These are phyloP conservation scores for Parazoanthus swiftii DNA, from an alignment of 92 coral and sea anemone species.

Conservation along the genomic window DNA sequence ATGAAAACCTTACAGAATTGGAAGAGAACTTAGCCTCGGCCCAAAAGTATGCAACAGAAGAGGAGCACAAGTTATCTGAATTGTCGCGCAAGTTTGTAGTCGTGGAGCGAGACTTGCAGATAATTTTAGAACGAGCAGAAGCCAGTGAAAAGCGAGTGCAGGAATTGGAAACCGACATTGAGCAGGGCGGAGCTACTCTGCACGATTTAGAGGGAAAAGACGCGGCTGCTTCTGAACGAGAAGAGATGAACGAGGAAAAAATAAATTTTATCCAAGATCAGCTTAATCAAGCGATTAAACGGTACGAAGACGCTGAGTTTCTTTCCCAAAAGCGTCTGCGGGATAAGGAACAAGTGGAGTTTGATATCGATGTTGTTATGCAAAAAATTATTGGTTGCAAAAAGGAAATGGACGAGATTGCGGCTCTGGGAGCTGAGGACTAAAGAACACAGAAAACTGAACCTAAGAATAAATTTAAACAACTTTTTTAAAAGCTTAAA, in stretches of 20 bases:
- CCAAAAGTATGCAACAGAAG: background rate
- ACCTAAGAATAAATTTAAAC: background rate
- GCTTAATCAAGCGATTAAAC: constrained; percentile 10
- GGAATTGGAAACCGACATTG: constrained; percentile 24
- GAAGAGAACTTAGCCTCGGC: constrained; percentile 37
- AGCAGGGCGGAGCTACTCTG: background rate
- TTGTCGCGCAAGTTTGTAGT: constrained; percentile 43
- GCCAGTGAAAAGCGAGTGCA: constrained; percentile 5
- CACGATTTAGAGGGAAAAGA: constrained; percentile 45
- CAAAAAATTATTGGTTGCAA: constrained; percentile 34
- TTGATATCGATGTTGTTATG: constrained; percentile 25
- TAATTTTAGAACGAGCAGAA: constrained; percentile 37
- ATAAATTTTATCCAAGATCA: constrained; percentile 43
- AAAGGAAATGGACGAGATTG: constrained; percentile 39
- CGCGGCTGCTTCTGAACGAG: constrained; percentile 49
- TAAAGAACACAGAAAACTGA: background rate
- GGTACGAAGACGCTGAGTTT: constrained; percentile 39
- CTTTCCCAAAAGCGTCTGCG: constrained; percentile 29
- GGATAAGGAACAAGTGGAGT: constrained; percentile 29
- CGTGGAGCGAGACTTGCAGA: constrained; percentile 44
- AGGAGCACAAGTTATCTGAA: constrained; percentile 41
- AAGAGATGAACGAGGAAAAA: constrained; percentile 45
- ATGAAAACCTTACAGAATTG: constrained; percentile 39
- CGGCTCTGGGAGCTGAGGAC: constrained; percentile 22
- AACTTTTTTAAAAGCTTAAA: background rate